phyloP scores from a whole-genome alignment of 35 echinoderm and acorn worm genomes.

The Amphiura filiformis region DNA sequence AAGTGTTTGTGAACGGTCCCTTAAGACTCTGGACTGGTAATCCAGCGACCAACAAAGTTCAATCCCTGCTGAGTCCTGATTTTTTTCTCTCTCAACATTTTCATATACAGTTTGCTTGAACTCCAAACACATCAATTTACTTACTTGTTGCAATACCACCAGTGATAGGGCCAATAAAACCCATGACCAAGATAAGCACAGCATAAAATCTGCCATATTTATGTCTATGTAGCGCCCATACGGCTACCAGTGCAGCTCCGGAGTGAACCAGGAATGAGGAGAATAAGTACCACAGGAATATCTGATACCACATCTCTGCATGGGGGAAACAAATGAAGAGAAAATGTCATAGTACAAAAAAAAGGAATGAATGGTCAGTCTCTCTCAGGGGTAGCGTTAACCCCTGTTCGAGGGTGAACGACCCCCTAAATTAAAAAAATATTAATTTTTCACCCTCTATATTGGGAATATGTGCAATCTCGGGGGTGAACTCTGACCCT shows the following conservation, averaged over 20 bases:
- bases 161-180: slow-evolving; percentile 91
- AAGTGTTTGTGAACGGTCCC: background rate
- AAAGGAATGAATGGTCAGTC: background rate
- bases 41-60: no score
- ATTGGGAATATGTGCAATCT: no score
- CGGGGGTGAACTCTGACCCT: no score
- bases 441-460: no score
- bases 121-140: no score
- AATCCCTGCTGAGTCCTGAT: no score
- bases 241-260: slow-evolving; percentile 55
- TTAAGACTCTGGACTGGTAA: no score
- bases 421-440: no score
- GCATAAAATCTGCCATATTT: slow-evolving; percentile 81
- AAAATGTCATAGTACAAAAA: background rate
- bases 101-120: no score
- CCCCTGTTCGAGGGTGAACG: no score
- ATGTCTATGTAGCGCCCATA: slow-evolving; percentile 77
- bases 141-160: slow-evolving; percentile 83
- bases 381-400: background rate
- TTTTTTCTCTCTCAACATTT: no score
- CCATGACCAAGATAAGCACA: slow-evolving; percentile 77
- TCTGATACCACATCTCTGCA: slow-evolving; percentile 95
- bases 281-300: slow-evolving; percentile 92
- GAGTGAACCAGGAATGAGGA: slow-evolving; percentile 90
- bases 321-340: slow-evolving; percentile 15